A percentile compares a stretch with the other conserved stretches of the same genome.
Conservation (phyloP, 2,888 invertebrate genomes). For the Leptopilina drosophilae region DNA sequence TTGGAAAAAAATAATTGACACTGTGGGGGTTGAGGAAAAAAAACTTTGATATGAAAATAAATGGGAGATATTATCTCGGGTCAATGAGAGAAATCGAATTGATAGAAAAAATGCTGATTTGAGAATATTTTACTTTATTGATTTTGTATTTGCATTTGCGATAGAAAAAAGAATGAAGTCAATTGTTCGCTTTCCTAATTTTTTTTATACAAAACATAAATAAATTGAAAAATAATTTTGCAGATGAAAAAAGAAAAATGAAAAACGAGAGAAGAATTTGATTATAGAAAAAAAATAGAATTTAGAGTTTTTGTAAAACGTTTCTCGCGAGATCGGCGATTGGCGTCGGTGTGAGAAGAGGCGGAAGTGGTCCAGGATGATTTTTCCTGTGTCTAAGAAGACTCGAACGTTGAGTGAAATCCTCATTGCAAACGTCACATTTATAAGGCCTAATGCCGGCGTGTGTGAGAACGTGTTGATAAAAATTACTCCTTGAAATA, state of each 20-base stretch:
- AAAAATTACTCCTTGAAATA: conserved; percentile 60
- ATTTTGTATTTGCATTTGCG: too few relatives aligned
- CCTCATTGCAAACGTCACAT: conserved; percentile 63
- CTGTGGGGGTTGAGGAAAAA: too few relatives aligned
- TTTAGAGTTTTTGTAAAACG: conserved; percentile 46
- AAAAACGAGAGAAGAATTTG: not conserved
- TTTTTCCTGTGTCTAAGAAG: conserved; percentile 59
- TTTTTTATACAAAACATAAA: not conserved
- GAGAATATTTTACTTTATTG: too few relatives aligned
- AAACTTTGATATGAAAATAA: too few relatives aligned
- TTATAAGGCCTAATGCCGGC: conserved; percentile 66
- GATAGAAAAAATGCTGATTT: too few relatives aligned
- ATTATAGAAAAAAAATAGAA: not conserved
- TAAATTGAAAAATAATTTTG: not conserved
- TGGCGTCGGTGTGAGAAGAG: conserved; percentile 48
- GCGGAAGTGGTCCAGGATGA: conserved; percentile 63
- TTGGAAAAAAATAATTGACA: too few relatives aligned
- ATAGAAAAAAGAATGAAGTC: too few relatives aligned
- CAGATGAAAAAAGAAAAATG: too few relatives aligned
- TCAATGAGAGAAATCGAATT: too few relatives aligned
- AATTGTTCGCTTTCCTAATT: too few relatives aligned
- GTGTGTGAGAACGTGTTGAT: conserved; percentile 67
- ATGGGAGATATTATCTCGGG: too few relatives aligned
- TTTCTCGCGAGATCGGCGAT: conserved; percentile 54
- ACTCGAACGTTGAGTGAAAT: conserved; percentile 63